Evolutionary conservation across 2,797 vertebrate species (phyloP), one percentile per base, ranked within the genome.

Genomic region (Micropoecilia bifurca): DNA sequence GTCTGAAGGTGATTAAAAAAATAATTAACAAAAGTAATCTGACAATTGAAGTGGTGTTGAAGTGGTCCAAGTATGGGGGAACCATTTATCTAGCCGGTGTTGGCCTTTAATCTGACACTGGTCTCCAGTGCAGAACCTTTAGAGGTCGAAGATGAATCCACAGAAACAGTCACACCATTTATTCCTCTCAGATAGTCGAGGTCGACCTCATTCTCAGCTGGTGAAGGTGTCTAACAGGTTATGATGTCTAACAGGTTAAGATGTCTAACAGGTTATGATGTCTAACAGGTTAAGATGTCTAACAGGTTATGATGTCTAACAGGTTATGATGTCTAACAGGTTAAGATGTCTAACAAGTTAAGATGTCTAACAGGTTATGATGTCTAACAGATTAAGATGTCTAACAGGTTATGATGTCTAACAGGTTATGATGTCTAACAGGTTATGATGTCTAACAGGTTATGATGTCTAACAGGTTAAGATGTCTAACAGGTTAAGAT

Each of bases 201-300:
- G 41, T 43, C 73, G 55, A 66, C 10, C 55, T 43, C 43, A 3
- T 74, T 77, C 82, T 77, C 63, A 45, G 69, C 59, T 63, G 73
- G 73, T 39, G 30, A 55, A 71, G 78, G 73, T 71, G 63, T 59
- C 47, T 28, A 45, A 45, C n/a, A n/a, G n/a, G n/a, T n/a, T n/a
- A n/a, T n/a, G n/a, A n/a, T n/a, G n/a, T n/a, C n/a, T n/a, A n/a
- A n/a, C n/a, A n/a, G n/a, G n/a, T n/a, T n/a, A n/a, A n/a, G n/a
- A n/a, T n/a, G n/a, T n/a, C n/a, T n/a, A n/a, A n/a, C n/a, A 7
- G 28, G 57, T 18, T 30, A 4, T 25, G 4, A 13, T n/a, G 4
- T 1, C 28, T 0, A n/a, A n/a, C n/a, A n/a, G n/a, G n/a, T n/a
- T n/a, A n/a, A n/a, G n/a, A n/a, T n/a, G n/a, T n/a, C n/a, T n/a